Evolutionary conservation across 2,888 invertebrate genomes (phyloP).

Genomic region (Amphipyra berbera): DNA sequence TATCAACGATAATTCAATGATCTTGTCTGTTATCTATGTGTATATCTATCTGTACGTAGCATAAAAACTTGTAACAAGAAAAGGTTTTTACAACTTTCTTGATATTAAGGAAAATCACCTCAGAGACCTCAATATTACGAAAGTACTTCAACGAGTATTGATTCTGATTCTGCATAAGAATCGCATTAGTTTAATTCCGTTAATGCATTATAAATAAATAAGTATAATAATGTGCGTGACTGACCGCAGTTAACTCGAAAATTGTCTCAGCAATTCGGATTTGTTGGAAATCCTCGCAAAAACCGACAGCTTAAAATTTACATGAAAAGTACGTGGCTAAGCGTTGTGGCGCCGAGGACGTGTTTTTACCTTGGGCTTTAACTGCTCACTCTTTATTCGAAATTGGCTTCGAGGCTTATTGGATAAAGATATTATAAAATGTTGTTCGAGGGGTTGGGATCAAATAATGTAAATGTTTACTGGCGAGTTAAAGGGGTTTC

Average conservation of each 20-base stretch:
- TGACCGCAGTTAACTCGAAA: constrained; percentile 66
- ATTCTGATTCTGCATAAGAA: too few relatives aligned
- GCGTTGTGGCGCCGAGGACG: constrained; percentile 65
- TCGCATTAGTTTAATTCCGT: not conserved
- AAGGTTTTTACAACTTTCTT: too few relatives aligned
- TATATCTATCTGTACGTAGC: too few relatives aligned
- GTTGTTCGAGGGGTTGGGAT: constrained; percentile 61
- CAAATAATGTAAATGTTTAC: constrained; percentile 55
- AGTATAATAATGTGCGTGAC: constrained; percentile 50
- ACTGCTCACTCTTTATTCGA: constrained; percentile 78
- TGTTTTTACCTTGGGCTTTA: constrained; percentile 77
- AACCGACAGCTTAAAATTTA: constrained; percentile 78
- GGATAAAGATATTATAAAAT: constrained; percentile 76
- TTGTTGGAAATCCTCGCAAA: constrained; percentile 73
- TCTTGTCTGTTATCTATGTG: not conserved
- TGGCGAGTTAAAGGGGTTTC: constrained; percentile 23
- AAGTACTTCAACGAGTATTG: too few relatives aligned
- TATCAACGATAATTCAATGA: not conserved
- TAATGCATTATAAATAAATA: too few relatives aligned
- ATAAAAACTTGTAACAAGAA: too few relatives aligned
- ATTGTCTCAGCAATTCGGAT: constrained; percentile 72
- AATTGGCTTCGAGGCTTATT: constrained; percentile 77
- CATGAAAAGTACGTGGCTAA: constrained; percentile 79
- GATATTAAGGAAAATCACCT: too few relatives aligned
- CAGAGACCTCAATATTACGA: too few relatives aligned